phyloP scores from a whole-genome alignment of 2,888 invertebrate genomes.

The Mystacides longicornis region DNA sequence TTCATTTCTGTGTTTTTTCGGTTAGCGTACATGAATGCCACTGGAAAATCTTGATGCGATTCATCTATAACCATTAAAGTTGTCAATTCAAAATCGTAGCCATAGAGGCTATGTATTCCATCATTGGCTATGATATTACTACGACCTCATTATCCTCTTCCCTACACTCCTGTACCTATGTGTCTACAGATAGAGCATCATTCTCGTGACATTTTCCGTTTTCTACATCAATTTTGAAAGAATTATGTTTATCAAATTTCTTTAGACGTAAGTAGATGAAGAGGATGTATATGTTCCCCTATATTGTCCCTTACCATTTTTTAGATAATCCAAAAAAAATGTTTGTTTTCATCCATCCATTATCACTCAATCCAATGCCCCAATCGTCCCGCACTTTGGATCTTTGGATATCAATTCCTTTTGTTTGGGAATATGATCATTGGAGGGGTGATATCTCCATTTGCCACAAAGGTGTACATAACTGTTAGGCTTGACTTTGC shows the following conservation, averaged over 20 bases:
- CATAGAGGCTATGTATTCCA: background rate
- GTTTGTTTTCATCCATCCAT: constrained; percentile 2
- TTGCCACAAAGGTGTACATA: constrained; percentile 1
- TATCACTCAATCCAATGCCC: background rate
- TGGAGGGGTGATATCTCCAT: background rate
- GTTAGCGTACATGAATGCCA: background rate
- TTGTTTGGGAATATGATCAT: background rate
- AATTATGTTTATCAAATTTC: no score
- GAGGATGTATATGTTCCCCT: no score
- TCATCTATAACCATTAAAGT: background rate
- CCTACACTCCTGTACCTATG: no score
- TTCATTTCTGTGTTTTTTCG: background rate
- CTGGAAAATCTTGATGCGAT: no score
- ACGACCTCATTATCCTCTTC: no score
- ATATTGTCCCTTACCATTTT: no score
- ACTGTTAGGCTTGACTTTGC: background rate
- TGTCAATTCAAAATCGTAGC: background rate
- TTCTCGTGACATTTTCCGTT: no score
- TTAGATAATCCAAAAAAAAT: background rate
- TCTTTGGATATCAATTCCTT: background rate
- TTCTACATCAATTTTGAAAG: no score
- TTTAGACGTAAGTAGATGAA: no score
- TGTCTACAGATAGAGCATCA: no score
- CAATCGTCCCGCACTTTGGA: background rate
- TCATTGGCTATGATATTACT: background rate